Conservation (phyloP, 2,888 invertebrate species). For the Pachycephus smyrnensis region DNA sequence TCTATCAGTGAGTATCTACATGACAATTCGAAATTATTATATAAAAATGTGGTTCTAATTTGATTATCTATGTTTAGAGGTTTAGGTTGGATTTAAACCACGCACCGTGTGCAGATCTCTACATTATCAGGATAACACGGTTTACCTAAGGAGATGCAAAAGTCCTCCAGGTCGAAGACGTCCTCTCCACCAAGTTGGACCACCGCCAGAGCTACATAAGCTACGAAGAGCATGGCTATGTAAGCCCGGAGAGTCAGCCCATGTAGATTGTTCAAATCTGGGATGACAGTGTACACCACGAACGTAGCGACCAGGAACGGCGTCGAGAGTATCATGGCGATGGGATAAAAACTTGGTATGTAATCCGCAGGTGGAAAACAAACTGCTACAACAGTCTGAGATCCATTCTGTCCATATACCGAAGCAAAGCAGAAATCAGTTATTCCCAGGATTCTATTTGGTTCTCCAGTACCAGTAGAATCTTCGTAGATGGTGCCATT, state of each 20-base stretch:
- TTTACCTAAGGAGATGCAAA: constrained; percentile 6
- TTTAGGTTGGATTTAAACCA: neutral
- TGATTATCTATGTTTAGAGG: neutral
- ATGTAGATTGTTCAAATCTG: constrained; percentile 56
- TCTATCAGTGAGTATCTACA: neutral
- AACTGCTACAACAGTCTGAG: constrained; percentile 30
- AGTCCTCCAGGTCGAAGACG: neutral
- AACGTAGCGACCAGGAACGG: constrained; percentile 52
- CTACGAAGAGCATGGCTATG: constrained; percentile 46
- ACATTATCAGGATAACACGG: neutral
- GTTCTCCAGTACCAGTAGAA: constrained; percentile 9
- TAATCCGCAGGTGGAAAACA: constrained; percentile 30
- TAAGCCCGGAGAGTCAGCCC: constrained; percentile 54
- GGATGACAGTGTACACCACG: constrained; percentile 51
- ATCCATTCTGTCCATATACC: constrained; percentile 19
- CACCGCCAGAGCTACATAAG: constrained; percentile 47
- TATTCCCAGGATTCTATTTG: constrained; percentile 21
- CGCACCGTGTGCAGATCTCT: neutral
- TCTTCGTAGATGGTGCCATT: constrained; percentile 38
- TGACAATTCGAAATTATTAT: neutral
- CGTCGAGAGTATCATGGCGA: constrained; percentile 43
- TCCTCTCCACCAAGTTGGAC: constrained; percentile 37
- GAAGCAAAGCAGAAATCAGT: constrained; percentile 43
- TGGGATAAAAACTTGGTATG: constrained; percentile 10
- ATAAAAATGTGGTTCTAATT: neutral